phyloP scores from a whole-genome alignment of 2,797 vertebrate species.

The Tangara arthus region DNA sequence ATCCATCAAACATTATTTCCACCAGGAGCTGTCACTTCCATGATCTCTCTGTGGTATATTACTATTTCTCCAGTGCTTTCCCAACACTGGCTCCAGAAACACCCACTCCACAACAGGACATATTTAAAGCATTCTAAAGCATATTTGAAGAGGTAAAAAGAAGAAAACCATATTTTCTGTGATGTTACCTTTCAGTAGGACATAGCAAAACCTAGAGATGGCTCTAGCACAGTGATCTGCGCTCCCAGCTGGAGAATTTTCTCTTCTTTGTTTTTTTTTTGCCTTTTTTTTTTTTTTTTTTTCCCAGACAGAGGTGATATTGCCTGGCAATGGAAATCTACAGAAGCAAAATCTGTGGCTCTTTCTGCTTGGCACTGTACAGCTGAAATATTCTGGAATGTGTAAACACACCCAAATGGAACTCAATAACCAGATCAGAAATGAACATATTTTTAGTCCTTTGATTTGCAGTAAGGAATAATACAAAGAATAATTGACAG shows the following conservation, averaged over 20 bases:
- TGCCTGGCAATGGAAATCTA: background rate
- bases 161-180: background rate
- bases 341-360: background rate
- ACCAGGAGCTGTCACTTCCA: background rate
- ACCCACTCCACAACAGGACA: rapidly evolving
- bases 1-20: background rate
- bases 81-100: background rate
- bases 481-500: background rate
- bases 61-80: background rate
- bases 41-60: background rate
- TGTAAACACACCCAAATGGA: background rate
- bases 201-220: background rate
- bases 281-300: too few species aligned
- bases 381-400: background rate
- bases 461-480: background rate
- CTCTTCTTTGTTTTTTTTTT: background rate
- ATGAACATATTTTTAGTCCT: background rate
- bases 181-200: background rate
- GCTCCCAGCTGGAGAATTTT: background rate
- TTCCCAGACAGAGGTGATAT: background rate
- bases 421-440: background rate
- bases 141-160: background rate
- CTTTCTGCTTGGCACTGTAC: background rate
- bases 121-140: background rate
- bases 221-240: background rate